A percentile compares a stretch with the other conserved stretches of the same genome.
Evolutionary conservation across 2,888 invertebrate species (phyloP).

Genomic region (Chaetoderma sp.): DNA sequence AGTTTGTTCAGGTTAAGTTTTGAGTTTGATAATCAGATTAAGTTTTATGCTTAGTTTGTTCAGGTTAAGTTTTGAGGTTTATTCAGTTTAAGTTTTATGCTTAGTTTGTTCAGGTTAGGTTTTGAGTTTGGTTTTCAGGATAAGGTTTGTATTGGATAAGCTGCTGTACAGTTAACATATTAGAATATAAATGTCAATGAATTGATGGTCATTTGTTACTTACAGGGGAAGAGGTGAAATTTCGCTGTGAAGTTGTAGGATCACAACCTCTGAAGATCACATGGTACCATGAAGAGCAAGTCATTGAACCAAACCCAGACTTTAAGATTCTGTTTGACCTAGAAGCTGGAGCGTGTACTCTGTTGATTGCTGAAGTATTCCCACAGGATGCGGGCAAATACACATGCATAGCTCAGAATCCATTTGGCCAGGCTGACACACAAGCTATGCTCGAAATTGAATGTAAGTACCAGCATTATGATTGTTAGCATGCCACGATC

Average conservation of each 20-base stretch:
- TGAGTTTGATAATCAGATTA: too few species aligned
- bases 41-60: too few species aligned
- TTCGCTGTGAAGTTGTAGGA: constrained; percentile 59
- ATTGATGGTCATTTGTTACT: too few species aligned
- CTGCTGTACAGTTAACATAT: too few species aligned
- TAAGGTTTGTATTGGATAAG: too few species aligned
- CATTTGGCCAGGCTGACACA: constrained; percentile 95
- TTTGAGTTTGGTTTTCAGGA: too few species aligned
- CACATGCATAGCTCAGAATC: constrained; percentile 94
- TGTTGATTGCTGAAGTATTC: constrained; percentile 95
- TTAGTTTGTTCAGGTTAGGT: too few species aligned
- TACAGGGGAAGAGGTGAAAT: constrained; percentile 87
- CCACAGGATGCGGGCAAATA: constrained; percentile 97
- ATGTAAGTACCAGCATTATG: constrained; percentile 46
- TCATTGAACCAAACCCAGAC: constrained; percentile 60
- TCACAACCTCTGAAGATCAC: constrained; percentile 73
- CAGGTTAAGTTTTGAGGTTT: too few species aligned
- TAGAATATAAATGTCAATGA: too few species aligned
- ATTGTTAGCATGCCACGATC: not conserved
- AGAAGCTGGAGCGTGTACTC: constrained; percentile 73
- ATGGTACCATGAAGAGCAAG: constrained; percentile 90
- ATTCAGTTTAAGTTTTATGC: too few species aligned
- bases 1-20: too few species aligned
- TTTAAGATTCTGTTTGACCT: constrained; percentile 58
- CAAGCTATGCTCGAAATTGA: constrained; percentile 64